These are phyloP conservation scores for Helleia helle DNA, from an alignment of 2,888 invertebrate genomes.

Conservation along the genomic window DNA sequence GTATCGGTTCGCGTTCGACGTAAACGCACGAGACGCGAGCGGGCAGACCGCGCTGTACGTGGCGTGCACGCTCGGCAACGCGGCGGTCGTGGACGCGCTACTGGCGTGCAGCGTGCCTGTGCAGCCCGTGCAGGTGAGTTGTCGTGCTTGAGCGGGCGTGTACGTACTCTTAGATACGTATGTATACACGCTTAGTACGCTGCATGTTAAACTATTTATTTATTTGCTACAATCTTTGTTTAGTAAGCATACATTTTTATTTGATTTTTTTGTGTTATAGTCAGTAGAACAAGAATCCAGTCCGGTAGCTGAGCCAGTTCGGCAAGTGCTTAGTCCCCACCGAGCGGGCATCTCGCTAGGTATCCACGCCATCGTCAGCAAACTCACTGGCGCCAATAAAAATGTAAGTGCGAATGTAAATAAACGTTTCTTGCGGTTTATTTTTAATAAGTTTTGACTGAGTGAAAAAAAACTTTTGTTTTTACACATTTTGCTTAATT, in stretches of 20 bases:
- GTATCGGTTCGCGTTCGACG: conserved; percentile 92
- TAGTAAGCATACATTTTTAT: no score
- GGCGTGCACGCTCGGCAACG: conserved; percentile 88
- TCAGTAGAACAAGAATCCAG: conserved; percentile 16
- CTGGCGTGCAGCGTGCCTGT: conserved; percentile 45
- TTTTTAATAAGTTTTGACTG: no score
- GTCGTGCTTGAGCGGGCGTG: background rate
- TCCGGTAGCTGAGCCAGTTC: conserved; percentile 12
- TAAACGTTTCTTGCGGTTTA: no score
- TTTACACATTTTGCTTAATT: no score
- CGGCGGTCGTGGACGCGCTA: conserved; percentile 83
- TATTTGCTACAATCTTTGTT: no score
- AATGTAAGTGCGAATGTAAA: conserved; percentile 26
- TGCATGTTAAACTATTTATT: background rate
- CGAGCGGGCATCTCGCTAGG: conserved; percentile 88
- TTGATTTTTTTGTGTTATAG: no score
- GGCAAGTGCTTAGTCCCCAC: conserved; percentile 63
- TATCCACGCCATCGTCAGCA: conserved; percentile 90
- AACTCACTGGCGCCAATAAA: conserved; percentile 73
- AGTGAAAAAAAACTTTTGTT: no score
- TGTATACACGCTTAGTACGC: no score
- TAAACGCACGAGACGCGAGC: conserved; percentile 91
- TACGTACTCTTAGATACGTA: no score
- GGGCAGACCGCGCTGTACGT: conserved; percentile 94
- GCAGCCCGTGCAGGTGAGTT: conserved; percentile 14